Percentiles rank a stretch among this genome's conserved stretches.
phyloP scores from a whole-genome alignment of 2,113 vertebrate genomes.

The Hippocampus mohnikei region DNA sequence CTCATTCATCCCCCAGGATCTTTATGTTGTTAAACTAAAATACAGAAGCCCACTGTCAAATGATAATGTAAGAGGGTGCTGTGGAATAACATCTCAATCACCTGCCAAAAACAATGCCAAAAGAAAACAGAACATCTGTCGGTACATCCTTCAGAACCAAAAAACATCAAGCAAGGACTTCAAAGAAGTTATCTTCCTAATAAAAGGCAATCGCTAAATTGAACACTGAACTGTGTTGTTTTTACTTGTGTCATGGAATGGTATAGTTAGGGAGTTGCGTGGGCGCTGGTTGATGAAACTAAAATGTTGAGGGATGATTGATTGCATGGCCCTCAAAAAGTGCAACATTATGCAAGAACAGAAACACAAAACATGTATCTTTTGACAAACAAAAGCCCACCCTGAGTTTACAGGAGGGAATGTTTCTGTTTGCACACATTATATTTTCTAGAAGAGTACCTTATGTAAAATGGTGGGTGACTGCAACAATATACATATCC shows the following conservation, averaged over 20 bases:
- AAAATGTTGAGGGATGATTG: slow-evolving; percentile 20
- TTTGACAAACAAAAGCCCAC: not conserved
- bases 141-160: slow-evolving; percentile 34
- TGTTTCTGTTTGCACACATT: slow-evolving; percentile 36
- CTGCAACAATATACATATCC: slow-evolving; percentile 17
- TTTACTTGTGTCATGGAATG: slow-evolving; percentile 49
- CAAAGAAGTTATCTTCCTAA: slow-evolving; percentile 24
- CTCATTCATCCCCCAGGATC: slow-evolving; percentile 15
- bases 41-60: slow-evolving; percentile 2
- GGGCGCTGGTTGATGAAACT: slow-evolving; percentile 15
- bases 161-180: slow-evolving; percentile 18
- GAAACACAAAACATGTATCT: slow-evolving; percentile 50
- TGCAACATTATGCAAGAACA: slow-evolving; percentile 62
- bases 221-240: slow-evolving; percentile 26
- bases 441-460: slow-evolving; percentile 42
- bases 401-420: slow-evolving; percentile 27
- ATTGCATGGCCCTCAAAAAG: slow-evolving; percentile 25
- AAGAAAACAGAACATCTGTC: slow-evolving; percentile 11
- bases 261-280: slow-evolving; percentile 40
- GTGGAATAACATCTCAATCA: slow-evolving; percentile 34
- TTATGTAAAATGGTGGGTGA: slow-evolving; percentile 27
- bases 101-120: slow-evolving; percentile 13
- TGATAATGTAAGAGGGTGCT: slow-evolving; percentile 23
- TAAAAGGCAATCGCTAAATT: slow-evolving; percentile 46
- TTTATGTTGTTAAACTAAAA: not conserved